Conservation (phyloP, 2,888 invertebrate genomes). For the Athrips mouffetella region DNA sequence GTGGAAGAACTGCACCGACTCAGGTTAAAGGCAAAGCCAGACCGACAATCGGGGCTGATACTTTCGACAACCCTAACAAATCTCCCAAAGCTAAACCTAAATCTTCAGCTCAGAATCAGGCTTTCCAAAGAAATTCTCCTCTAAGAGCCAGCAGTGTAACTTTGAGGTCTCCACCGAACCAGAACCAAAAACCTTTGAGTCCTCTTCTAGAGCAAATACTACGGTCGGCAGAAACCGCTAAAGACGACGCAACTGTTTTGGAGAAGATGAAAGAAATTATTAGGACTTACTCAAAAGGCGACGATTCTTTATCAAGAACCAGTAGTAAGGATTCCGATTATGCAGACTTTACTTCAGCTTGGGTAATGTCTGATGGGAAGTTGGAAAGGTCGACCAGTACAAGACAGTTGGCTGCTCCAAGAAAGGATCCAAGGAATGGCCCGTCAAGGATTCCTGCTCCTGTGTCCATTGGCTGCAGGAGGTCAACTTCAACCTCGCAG, state of each 20-base stretch:
- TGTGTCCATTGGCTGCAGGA: conserved; percentile 62
- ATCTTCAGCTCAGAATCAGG: conserved; percentile 48
- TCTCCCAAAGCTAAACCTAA: conserved; percentile 77
- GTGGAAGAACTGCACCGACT: conserved; percentile 78
- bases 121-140: conserved; percentile 74
- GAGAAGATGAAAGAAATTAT: conserved; percentile 85
- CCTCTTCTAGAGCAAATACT: conserved; percentile 85
- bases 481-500: conserved; percentile 68
- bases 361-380: conserved; percentile 85
- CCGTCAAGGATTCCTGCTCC: conserved; percentile 70
- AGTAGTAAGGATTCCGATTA: conserved; percentile 79
- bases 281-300: conserved; percentile 67
- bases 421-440: conserved; percentile 66
- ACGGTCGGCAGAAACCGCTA: conserved; percentile 83
- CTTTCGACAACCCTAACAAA: conserved; percentile 77
- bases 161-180: conserved; percentile 69
- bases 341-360: conserved; percentile 83
- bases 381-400: conserved; percentile 79
- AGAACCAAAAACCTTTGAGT: conserved; percentile 76
- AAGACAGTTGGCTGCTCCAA: conserved; percentile 66
- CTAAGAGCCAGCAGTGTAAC: conserved; percentile 70
- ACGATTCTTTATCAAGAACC: conserved; percentile 66
- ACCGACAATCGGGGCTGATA: conserved; percentile 61
- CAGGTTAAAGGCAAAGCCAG: conserved; percentile 60
- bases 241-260: conserved; percentile 85